Evolutionary conservation across 2,888 invertebrate species (phyloP).

Genomic region (Agrilus mali): DNA sequence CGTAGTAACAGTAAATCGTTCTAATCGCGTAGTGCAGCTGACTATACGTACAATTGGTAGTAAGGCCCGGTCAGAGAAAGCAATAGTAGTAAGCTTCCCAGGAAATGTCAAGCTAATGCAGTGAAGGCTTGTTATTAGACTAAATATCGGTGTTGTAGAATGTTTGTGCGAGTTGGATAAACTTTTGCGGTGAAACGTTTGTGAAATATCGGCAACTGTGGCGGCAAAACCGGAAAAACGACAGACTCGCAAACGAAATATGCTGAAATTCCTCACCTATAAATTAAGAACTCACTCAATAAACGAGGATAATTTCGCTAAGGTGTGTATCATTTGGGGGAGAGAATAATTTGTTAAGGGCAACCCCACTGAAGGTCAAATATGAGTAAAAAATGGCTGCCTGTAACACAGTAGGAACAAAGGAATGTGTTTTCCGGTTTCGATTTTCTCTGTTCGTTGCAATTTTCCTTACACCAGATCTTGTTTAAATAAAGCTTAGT

Average conservation of each 20-base stretch:
- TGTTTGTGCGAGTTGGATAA: constrained; percentile 16
- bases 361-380: constrained; percentile 38
- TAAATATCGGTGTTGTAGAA: constrained; percentile 9
- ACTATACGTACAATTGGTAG: constrained; percentile 37
- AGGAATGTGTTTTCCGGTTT: constrained; percentile 34
- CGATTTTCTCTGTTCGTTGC: constrained; percentile 9
- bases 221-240: constrained; percentile 32
- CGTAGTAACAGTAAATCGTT: constrained; percentile 32
- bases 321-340: constrained; percentile 44
- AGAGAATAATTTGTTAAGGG: constrained; percentile 10
- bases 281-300: constrained; percentile 76
- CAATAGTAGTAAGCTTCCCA: constrained; percentile 13
- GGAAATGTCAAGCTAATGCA: constrained; percentile 21
- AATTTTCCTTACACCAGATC: not conserved
- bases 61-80: constrained; percentile 27
- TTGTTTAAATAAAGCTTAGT: constrained; percentile 4
- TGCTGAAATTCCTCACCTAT: constrained; percentile 77
- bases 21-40: constrained; percentile 39
- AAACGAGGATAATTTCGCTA: constrained; percentile 67
- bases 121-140: constrained; percentile 10
- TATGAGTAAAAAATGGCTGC: constrained; percentile 51
- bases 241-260: constrained; percentile 45
- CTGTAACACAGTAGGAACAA: constrained; percentile 43
- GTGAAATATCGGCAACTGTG: constrained; percentile 27
- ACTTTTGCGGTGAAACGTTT: constrained; percentile 13